phyloP scores from a whole-genome alignment of 2,113 vertebrate species.

The Suncus etruscus region DNA sequence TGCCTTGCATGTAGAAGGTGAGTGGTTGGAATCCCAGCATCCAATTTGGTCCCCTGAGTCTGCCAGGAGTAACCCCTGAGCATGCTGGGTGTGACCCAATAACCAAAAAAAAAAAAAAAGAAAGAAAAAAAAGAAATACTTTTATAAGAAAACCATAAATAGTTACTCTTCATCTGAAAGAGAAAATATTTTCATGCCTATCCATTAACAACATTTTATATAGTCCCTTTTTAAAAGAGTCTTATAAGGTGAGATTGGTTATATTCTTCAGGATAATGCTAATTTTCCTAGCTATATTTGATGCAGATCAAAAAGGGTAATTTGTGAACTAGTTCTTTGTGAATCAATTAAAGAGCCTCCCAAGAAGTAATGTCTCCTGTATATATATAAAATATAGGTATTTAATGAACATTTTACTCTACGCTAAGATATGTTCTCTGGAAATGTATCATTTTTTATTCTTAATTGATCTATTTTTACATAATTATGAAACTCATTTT shows the following conservation, averaged over 20 bases:
- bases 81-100: too few species aligned
- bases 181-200: conserved; percentile 38
- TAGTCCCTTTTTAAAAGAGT: conserved; percentile 7
- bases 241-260: background rate
- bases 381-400: background rate
- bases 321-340: background rate
- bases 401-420: background rate
- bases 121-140: background rate
- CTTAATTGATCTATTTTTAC: background rate
- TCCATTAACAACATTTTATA: background rate
- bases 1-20: too few species aligned
- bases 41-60: too few species aligned
- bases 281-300: background rate
- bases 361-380: background rate
- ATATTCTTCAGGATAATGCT: background rate
- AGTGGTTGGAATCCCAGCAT: too few species aligned
- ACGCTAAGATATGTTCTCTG: conserved; percentile 10
- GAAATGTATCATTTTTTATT: background rate
- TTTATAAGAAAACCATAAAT: background rate
- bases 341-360: background rate
- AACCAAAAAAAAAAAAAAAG: too few species aligned
- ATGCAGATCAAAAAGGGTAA: conserved; percentile 7
- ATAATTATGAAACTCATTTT: background rate
- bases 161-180: background rate
- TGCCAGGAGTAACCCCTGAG: too few species aligned